Percentiles rank a stretch among this genome's conserved stretches.
phyloP scores from a whole-genome alignment of 2,888 invertebrate species.

The Polydrusus tereticollis region DNA sequence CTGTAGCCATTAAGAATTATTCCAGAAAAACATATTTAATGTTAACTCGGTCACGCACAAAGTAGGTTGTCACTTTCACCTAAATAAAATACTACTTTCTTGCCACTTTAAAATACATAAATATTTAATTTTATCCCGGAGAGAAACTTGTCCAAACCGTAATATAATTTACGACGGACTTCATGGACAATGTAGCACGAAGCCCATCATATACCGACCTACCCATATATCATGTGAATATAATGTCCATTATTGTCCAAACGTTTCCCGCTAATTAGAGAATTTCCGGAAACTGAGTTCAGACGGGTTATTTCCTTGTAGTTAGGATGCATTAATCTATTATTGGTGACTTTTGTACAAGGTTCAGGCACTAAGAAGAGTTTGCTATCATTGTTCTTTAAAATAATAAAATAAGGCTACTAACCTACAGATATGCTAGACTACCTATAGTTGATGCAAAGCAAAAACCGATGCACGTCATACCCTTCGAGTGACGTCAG shows the following conservation, averaged over 20 bases:
- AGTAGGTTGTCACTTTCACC: too few relatives aligned
- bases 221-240: constrained; percentile 10
- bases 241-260: constrained; percentile 16
- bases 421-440: too few relatives aligned
- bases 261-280: constrained; percentile 11
- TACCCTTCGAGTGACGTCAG: too few relatives aligned
- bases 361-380: not conserved
- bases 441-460: too few relatives aligned
- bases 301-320: constrained; percentile 18
- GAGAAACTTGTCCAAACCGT: not conserved
- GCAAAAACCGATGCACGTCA: too few relatives aligned
- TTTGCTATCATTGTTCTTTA: too few relatives aligned
- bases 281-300: constrained; percentile 22
- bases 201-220: constrained; percentile 3
- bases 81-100: too few relatives aligned
- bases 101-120: too few relatives aligned
- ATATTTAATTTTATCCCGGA: not conserved
- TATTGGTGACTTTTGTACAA: not conserved
- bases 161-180: not conserved
- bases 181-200: not conserved
- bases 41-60: too few relatives aligned
- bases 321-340: not conserved
- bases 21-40: too few relatives aligned
- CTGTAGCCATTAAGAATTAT: too few relatives aligned
- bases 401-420: too few relatives aligned